These are phyloP conservation scores for Clarias batrachus DNA, from an alignment of 2,113 vertebrate genomes.

Conservation along the genomic window DNA sequence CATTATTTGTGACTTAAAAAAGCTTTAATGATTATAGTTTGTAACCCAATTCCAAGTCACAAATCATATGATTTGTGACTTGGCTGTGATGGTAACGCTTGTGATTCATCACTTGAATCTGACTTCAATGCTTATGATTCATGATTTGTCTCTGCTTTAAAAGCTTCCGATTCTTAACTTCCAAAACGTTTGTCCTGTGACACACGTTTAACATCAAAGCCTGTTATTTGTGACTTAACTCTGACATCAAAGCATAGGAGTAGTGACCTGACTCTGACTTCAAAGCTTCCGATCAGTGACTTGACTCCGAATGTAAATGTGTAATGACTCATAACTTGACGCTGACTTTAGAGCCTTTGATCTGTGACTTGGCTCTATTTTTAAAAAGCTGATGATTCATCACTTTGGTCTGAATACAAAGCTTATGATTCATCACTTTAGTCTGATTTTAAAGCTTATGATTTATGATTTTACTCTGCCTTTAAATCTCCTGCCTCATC, in stretches of 20 bases:
- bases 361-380: background rate
- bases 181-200: background rate
- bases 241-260: background rate
- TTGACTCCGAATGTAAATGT: background rate
- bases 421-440: background rate
- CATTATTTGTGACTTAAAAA: no score
- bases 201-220: background rate
- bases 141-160: background rate
- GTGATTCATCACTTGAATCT: background rate
- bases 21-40: no score
- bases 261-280: background rate
- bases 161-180: background rate
- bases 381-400: background rate
- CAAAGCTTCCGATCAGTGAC: background rate
- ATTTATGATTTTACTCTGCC: background rate
- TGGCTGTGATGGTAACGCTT: background rate
- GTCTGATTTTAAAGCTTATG: background rate
- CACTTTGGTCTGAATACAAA: background rate
- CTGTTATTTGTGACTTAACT: background rate
- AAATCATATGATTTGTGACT: no score
- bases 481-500: no score
- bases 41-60: no score
- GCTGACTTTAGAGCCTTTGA: background rate
- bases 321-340: background rate
- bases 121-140: background rate